Evolutionary conservation across 2,888 invertebrate species (phyloP), one percentile per base, ranked within the genome.

Genomic region (Mechanitis messenoides): DNA sequence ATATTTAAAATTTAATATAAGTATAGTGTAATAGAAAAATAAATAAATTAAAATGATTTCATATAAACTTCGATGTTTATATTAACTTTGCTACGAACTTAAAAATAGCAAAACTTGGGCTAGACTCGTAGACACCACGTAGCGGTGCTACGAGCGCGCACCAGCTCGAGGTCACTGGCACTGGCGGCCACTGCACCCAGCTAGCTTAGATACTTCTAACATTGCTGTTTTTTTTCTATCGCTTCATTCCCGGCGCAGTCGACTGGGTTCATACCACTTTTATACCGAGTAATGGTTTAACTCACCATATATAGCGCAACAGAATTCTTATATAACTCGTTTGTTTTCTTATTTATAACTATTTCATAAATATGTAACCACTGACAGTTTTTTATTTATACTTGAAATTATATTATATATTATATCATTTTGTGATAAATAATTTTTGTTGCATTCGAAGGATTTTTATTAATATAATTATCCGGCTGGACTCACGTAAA

Each of bases 171-270:
- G 90, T 90, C 90, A 89, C 77, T 87, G 89, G 83, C 89, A 85
- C 87, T 79, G 73, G 71, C 83, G 87, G 89, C 79, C 89, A 88
- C 78, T 89, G 88, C 87, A 86, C 89, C 77, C 87, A 71, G 78
- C 85, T 83, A 78, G 83, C 85, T 87, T 88, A 88, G 87, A 88
- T 86, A 84, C 82, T 83, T 87, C 88, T 88, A 87, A 87, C 84
- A 79, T 79, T 82, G 83, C 82, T 81, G 74, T 87, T 86, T 87
- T 81, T 84, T 87, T 89, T 85, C 83, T 87, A 84, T 84, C 81
- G 74, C 83, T 74, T 77, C 86, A 87, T 87, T 88, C 87, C 79
- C 81, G 79, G 79, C 79, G 72, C 76, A 71, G 70, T 69, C 76
- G 77, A 77, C 76, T 67, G 74, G 69, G 74, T 74, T 74, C 74